Conservation (phyloP, 2,113 vertebrate species). For the Halichoeres trimaculatus region DNA sequence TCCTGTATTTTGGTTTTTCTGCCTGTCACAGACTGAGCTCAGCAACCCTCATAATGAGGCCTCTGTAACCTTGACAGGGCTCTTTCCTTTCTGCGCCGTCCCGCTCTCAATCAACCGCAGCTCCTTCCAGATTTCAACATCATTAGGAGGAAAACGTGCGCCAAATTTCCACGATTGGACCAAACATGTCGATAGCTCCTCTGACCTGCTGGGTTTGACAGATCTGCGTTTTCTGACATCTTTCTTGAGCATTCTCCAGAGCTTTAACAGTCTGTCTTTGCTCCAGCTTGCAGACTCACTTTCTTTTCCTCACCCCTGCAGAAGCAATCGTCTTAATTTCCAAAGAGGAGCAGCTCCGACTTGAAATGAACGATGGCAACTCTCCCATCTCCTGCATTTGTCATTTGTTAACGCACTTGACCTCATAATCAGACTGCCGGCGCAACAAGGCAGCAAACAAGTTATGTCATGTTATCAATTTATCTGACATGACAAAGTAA, state of each 20-base stretch:
- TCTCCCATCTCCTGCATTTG: constrained; percentile 68
- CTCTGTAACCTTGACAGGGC: constrained; percentile 36
- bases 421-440: constrained; percentile 74
- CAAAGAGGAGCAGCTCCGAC: constrained; percentile 26
- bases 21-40: constrained; percentile 40
- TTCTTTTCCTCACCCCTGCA: background rate
- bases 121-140: constrained; percentile 36
- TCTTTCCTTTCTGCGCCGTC: constrained; percentile 1
- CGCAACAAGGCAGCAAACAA: constrained; percentile 76
- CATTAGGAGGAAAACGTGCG: constrained; percentile 14
- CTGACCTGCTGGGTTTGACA: constrained; percentile 17
- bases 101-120: constrained; percentile 41
- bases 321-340: constrained; percentile 22
- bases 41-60: constrained; percentile 36
- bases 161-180: background rate
- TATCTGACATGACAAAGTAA: constrained; percentile 81
- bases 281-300: background rate
- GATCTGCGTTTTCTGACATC: background rate
- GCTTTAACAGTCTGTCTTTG: background rate
- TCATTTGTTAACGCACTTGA: constrained; percentile 74
- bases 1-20: background rate
- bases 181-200: constrained; percentile 17
- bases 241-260: background rate
- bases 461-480: constrained; percentile 83
- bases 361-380: constrained; percentile 41